phyloP scores from a whole-genome alignment of 2,113 vertebrate species.

The Ranitomeya imitator region DNA sequence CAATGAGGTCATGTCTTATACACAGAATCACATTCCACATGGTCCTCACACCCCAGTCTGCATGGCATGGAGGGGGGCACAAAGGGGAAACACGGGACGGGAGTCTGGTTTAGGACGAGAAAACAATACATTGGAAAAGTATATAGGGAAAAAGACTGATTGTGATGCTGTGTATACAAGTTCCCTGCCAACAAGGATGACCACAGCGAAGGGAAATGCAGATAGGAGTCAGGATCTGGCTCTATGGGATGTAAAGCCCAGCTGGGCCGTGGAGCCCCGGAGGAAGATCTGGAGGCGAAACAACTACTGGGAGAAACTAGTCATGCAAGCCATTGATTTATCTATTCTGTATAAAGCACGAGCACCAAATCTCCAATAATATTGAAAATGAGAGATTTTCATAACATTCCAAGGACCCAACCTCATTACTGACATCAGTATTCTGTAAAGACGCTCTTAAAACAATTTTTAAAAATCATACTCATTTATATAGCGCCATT shows the following conservation, averaged over 20 bases:
- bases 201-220: background rate
- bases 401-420: no score
- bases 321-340: no score
- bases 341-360: no score
- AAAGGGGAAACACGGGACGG: background rate
- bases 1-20: conserved; percentile 54
- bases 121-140: background rate
- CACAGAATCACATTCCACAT: conserved; percentile 42
- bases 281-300: background rate
- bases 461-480: no score
- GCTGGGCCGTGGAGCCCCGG: background rate
- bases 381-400: no score
- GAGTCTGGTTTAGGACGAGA: background rate
- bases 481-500: no score
- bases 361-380: no score
- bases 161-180: background rate
- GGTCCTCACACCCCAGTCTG: background rate
- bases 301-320: background rate
- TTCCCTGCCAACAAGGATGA: no score
- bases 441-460: no score
- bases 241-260: background rate
- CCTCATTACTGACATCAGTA: no score
- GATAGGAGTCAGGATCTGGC: conserved; percentile 27
- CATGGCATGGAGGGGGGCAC: background rate
- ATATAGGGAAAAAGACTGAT: background rate